Base-by-base conservation (phyloP, 92 coral and sea anemone genomes). In the Actinernus sp. region DNA sequence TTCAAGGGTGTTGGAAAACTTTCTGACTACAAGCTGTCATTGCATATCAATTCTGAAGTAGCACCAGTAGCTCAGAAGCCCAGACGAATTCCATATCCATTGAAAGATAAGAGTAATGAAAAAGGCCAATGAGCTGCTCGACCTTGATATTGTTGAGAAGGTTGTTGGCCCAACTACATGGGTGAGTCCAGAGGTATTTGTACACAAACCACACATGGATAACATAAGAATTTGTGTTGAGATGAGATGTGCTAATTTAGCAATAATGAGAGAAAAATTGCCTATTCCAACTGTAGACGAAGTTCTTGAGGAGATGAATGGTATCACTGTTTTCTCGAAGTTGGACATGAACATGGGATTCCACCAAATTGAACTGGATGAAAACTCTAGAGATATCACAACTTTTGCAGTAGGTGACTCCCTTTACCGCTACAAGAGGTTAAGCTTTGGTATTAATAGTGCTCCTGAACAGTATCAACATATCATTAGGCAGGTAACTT, bases 161-260 rank as follows among this genome's bases (percentile, higher is more conserved):
- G 76, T 68, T 13, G 63, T 36, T 37, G 64, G 76, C 6, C 65
- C 76, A 11, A 68, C 55, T 23, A 26, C 65, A 33, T 68, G 74
- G 74, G 74, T 64, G 3, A 76, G 70, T 44, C 84, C 84, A 5
- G 16, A 49, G 18, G 76, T 77, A 12, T 62, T 67, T 2, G 84
- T 61, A 27, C 70, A 68, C 37, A 77, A 67, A 26, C 17, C n/a
- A n/a, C n/a, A 52, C 4, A 68, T 62, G 28, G 82, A 82, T 16
- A 89, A 75, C 54, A 59, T 63, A 16, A 32, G 70, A 25, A 36
- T 75, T 31, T 88, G 89, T 39, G 63, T 76, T 3, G 82, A 82
- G 50, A 87, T 88, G 89, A 64, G 85, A 17, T 65, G 76, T 31
- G n/a, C n/a, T n/a, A n/a, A n/a, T n/a, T n/a, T n/a, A n/a, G n/a